Base-by-base conservation (phyloP, 2,888 invertebrate genomes). In the Ariolimax columbianus region DNA sequence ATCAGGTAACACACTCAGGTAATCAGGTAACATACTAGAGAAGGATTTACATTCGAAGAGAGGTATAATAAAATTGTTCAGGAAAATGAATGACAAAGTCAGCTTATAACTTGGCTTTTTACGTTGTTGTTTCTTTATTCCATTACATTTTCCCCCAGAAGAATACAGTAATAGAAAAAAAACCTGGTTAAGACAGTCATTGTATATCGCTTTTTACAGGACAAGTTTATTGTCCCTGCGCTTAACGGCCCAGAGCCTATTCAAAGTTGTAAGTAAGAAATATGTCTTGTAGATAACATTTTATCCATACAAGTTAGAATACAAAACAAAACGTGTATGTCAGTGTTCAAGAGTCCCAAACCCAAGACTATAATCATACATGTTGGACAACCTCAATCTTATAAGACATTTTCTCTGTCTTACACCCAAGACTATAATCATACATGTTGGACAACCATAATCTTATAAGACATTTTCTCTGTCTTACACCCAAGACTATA, bases 61-160 rank as follows among this genome's bases (percentile, higher is more conserved):
- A 51, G 55, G 72, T 36, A 59, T 81, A 81, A 81, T 81, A 81
- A 81, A 81, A 66, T 79, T 66, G 79, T 79, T 79, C 9, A 47
- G 79, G 72, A 40, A 72, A 81, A 51, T 70, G 30, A 68, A 81
- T 81, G 68, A 81, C 81, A 81, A 72, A 81, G 43, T 81, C 55
- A 81, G 81, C 81, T 81, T 79, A 79, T 68, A 40, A 43, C 66
- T 38, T 33, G 23, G 51, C 30, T 55, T 77, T n/a, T n/a, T n/a
- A n/a, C n/a, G n/a, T n/a, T 63, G 23, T 23, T 63, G 26, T 55
- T 23, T 23, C 55, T n/a, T n/a, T 63, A 26, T 14, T n/a, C 3
- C 23, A 7, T 63, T 63, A n/a, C 6, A 14, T 63, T 63, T 23
- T 63, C 11, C 6, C n/a, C 3, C 26, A n/a, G 9, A n/a, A 63